Percentiles rank a stretch among this genome's conserved stretches.
Conservation (phyloP, 1,140 invertebrate genomes). For the Mercenaria mercenaria region DNA sequence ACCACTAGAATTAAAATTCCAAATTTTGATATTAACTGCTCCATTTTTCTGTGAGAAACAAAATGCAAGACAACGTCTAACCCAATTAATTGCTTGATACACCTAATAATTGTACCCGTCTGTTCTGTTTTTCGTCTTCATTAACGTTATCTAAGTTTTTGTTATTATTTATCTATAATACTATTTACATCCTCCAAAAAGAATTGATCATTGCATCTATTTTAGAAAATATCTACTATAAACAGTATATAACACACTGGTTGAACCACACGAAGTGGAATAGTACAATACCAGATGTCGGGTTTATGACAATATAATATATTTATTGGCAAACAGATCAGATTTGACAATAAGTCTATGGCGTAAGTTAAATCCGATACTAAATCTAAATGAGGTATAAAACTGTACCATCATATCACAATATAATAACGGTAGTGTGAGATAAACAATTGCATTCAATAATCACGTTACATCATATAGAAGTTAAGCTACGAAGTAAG, state of each 20-base stretch:
- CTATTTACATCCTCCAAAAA: background rate
- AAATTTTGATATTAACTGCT: background rate
- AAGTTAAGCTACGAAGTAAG: too few relatives aligned
- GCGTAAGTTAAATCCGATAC: background rate
- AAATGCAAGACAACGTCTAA: too few relatives aligned
- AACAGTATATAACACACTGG: background rate
- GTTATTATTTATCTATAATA: background rate
- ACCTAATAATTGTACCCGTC: too few relatives aligned
- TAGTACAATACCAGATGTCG: background rate
- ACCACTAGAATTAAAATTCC: background rate
- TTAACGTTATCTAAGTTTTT: background rate
- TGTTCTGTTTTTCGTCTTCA: background rate
- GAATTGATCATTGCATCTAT: background rate
- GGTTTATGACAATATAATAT: too few relatives aligned
- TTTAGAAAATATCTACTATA: background rate
- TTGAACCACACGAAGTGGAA: background rate
- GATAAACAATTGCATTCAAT: too few relatives aligned
- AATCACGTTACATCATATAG: too few relatives aligned
- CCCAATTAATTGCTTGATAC: too few relatives aligned
- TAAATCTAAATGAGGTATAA: background rate
- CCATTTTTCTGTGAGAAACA: too few relatives aligned
- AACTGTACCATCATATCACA: background rate
- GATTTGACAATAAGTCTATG: too few relatives aligned
- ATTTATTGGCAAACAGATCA: background rate
- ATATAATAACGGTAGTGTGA: background rate